Conservation (phyloP, 1,140 invertebrate genomes). For the Anadara kagoshimensis region DNA sequence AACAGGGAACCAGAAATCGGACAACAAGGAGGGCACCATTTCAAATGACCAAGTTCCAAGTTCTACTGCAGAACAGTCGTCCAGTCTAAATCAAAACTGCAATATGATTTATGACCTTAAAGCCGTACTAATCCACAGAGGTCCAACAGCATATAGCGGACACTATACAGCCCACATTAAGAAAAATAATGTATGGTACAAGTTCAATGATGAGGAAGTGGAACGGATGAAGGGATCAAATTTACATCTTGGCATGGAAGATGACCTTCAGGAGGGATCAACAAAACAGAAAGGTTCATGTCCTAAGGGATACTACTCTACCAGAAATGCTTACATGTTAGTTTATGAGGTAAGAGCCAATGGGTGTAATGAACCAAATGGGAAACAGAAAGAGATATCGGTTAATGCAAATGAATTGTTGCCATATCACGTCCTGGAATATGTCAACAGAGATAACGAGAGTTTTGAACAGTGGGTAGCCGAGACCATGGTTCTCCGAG, state of each 20-base stretch:
- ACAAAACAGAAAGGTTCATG: conserved; percentile 56
- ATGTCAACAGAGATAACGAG: conserved; percentile 73
- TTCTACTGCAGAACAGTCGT: too few species aligned
- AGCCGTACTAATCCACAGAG: conserved; percentile 82
- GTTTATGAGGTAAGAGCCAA: conserved; percentile 74
- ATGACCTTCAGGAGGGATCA: conserved; percentile 50
- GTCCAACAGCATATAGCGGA: conserved; percentile 81
- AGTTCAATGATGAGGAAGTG: conserved; percentile 83
- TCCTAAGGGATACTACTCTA: conserved; percentile 72
- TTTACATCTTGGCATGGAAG: conserved; percentile 75
- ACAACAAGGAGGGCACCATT: not conserved
- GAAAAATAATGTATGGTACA: conserved; percentile 79
- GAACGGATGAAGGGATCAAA: conserved; percentile 79
- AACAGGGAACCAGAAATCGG: conserved; percentile 1
- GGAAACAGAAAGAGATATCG: conserved; percentile 1
- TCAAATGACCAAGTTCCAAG: too few species aligned
- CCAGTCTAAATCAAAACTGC: too few species aligned
- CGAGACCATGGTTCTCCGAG: conserved; percentile 67
- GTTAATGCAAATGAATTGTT: conserved; percentile 35
- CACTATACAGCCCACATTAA: conserved; percentile 82
- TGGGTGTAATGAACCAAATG: not conserved
- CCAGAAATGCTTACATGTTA: conserved; percentile 81
- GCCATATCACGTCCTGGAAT: conserved; percentile 54
- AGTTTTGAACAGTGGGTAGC: conserved; percentile 73
- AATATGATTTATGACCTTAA: conserved; percentile 77